These are phyloP conservation scores for Drosophila suboccidentalis DNA, from an alignment of 2,888 invertebrate species.

Conservation along the genomic window DNA sequence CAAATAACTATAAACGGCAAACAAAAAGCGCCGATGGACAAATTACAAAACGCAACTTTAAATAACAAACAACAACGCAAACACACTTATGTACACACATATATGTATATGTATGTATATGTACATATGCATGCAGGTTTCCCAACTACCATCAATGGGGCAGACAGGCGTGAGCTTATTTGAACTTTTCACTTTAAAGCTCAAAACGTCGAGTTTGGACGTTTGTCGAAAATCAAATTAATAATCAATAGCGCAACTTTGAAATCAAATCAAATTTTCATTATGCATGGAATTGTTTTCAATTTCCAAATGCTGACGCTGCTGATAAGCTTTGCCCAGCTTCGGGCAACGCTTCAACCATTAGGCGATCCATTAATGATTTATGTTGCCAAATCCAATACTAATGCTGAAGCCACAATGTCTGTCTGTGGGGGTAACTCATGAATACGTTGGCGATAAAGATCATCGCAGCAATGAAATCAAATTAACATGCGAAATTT, in stretches of 20 bases:
- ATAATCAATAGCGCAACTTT: slow-evolving; percentile 59
- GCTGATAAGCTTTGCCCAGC: slow-evolving; percentile 47
- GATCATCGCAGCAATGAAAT: slow-evolving; percentile 56
- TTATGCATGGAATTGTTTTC: slow-evolving; percentile 54
- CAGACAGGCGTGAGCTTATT: slow-evolving; percentile 33
- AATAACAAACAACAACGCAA: slow-evolving; percentile 32
- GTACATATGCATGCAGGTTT: slow-evolving; percentile 48
- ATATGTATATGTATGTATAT: slow-evolving; percentile 10
- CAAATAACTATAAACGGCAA: slow-evolving; percentile 38
- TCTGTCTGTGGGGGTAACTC: slow-evolving; percentile 25
- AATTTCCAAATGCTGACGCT: slow-evolving; percentile 42
- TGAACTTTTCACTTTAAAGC: slow-evolving; percentile 50
- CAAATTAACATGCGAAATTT: slow-evolving; percentile 70
- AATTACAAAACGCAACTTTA: slow-evolving; percentile 66
- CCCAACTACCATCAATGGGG: slow-evolving; percentile 38
- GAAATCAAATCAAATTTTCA: slow-evolving; percentile 56
- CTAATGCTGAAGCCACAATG: slow-evolving; percentile 13
- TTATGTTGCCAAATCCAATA: slow-evolving; percentile 65
- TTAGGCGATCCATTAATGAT: slow-evolving; percentile 59
- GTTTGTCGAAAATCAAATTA: slow-evolving; percentile 49
- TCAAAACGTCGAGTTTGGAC: slow-evolving; percentile 38
- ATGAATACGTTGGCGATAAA: slow-evolving; percentile 59
- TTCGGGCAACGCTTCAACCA: slow-evolving; percentile 28
- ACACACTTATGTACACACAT: slow-evolving; percentile 1
- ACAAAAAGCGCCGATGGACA: slow-evolving; percentile 55